Conservation (phyloP, 2,113 vertebrate genomes). For the Eurypyga helias region DNA sequence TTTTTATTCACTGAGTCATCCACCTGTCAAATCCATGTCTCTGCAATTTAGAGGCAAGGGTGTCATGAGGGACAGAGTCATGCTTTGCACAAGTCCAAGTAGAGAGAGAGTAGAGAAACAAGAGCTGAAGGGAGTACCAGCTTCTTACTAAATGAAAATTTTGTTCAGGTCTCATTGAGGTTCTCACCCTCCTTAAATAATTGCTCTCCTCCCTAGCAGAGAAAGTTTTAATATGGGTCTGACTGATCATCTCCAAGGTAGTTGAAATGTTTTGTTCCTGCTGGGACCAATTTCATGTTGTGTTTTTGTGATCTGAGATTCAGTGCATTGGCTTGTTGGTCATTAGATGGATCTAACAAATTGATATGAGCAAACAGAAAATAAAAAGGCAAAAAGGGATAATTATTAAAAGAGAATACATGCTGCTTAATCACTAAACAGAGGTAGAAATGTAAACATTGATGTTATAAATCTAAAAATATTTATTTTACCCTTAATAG, state of each 20-base stretch:
- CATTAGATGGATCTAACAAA: not conserved
- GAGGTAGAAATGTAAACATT: not conserved
- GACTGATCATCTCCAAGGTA: not conserved
- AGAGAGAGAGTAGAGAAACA: rapidly evolving
- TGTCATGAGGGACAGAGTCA: no score
- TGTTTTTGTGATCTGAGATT: not conserved
- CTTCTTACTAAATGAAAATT: not conserved
- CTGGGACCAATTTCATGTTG: not conserved
- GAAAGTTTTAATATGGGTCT: not conserved
- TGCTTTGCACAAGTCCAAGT: no score
- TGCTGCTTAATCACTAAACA: not conserved
- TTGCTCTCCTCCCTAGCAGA: not conserved
- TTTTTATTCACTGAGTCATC: no score
- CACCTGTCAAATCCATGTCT: no score
- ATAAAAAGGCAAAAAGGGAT: not conserved
- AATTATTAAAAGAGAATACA: not conserved
- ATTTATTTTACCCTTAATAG: not conserved
- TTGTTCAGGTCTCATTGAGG: not conserved
- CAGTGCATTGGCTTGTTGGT: not conserved
- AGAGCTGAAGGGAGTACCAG: not conserved
- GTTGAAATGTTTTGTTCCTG: not conserved
- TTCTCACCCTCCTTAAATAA: not conserved
- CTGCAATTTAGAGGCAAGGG: no score
- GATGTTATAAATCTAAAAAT: not conserved
- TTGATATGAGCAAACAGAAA: not conserved